phyloP scores from a whole-genome alignment of 2,888 invertebrate species.

The Caenorhabditis sulstoni region DNA sequence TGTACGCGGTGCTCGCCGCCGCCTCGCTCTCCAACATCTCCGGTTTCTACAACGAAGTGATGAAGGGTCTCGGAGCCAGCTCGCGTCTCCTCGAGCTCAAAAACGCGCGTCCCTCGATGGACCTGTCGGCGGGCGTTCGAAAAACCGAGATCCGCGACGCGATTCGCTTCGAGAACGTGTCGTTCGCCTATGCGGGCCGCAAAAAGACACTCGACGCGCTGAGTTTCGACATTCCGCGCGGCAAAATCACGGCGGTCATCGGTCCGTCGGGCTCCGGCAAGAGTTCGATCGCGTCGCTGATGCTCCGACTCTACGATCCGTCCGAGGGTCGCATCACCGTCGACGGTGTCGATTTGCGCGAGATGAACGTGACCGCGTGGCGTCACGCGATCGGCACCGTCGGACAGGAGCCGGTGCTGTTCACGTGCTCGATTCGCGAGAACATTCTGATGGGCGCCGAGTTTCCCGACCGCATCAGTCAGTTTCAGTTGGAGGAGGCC shows the following conservation, averaged over 20 bases:
- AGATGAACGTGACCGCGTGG: slow-evolving; percentile 86
- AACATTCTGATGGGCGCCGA: slow-evolving; percentile 91
- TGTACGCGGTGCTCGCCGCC: slow-evolving; percentile 86
- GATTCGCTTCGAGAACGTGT: slow-evolving; percentile 85
- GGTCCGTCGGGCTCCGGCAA: slow-evolving; percentile 96
- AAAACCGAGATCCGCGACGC: slow-evolving; percentile 36
- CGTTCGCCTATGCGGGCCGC: slow-evolving; percentile 85
- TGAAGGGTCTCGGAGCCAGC: slow-evolving; percentile 93
- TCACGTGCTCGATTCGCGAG: slow-evolving; percentile 91
- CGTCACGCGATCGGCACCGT: slow-evolving; percentile 89
- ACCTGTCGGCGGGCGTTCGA: slow-evolving; percentile 84
- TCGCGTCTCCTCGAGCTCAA: slow-evolving; percentile 91
- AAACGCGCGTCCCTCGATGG: slow-evolving; percentile 88
- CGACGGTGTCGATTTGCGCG: slow-evolving; percentile 87
- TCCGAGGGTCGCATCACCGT: slow-evolving; percentile 84
- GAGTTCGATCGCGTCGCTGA: slow-evolving; percentile 90
- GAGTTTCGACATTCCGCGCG: slow-evolving; percentile 85
- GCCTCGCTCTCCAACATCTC: slow-evolving; percentile 83
- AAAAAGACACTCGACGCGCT: slow-evolving; percentile 85
- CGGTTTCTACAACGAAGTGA: slow-evolving; percentile 93
- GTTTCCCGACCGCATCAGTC: slow-evolving; percentile 81
- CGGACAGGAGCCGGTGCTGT: slow-evolving; percentile 94
- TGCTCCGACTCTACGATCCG: slow-evolving; percentile 89
- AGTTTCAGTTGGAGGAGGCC: slow-evolving; percentile 83
- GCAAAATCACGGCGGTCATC: slow-evolving; percentile 88